A percentile compares a stretch with the other conserved stretches of the same genome.
phyloP scores from a whole-genome alignment of 1,140 invertebrate species.

The Conopomorpha cramerella region DNA sequence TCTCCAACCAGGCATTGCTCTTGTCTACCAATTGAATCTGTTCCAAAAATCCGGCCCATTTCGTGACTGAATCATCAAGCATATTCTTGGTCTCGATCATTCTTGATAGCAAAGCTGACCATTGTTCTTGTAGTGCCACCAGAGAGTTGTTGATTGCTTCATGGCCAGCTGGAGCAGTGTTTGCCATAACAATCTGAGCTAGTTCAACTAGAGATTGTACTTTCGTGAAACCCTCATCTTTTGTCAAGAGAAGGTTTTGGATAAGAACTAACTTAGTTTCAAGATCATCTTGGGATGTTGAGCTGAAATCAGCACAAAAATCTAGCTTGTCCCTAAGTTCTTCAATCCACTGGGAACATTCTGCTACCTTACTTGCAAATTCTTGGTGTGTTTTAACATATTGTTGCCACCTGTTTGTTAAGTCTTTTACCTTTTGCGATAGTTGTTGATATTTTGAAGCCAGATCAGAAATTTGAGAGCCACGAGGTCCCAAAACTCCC shows the following conservation, averaged over 20 bases:
- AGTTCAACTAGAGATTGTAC: slow-evolving; percentile 85
- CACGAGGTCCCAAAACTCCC: slow-evolving; percentile 64
- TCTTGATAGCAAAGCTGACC: slow-evolving; percentile 83
- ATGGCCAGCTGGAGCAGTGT: slow-evolving; percentile 88
- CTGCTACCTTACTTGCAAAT: slow-evolving; percentile 79
- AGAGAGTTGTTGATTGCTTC: slow-evolving; percentile 83
- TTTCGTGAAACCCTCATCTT: slow-evolving; percentile 90
- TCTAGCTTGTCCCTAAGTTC: slow-evolving; percentile 83
- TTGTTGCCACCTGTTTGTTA: slow-evolving; percentile 88
- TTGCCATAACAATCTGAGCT: slow-evolving; percentile 89
- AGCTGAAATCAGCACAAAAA: slow-evolving; percentile 81
- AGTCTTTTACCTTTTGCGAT: slow-evolving; percentile 87
- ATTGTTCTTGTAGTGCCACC: slow-evolving; percentile 84
- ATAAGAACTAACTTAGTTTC: slow-evolving; percentile 84
- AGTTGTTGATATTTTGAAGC: slow-evolving; percentile 90
- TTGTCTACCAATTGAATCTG: slow-evolving; percentile 86
- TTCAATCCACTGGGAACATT: slow-evolving; percentile 84
- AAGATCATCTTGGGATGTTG: slow-evolving; percentile 81
- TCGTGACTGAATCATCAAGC: slow-evolving; percentile 87
- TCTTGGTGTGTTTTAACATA: slow-evolving; percentile 89
- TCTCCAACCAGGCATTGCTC: slow-evolving; percentile 78
- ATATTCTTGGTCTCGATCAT: slow-evolving; percentile 89
- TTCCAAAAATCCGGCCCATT: slow-evolving; percentile 87
- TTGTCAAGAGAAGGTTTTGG: slow-evolving; percentile 82
- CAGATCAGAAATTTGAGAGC: slow-evolving; percentile 82